Base-by-base conservation (phyloP, 2,888 invertebrate genomes). In the Polymixis flavicincta region DNA sequence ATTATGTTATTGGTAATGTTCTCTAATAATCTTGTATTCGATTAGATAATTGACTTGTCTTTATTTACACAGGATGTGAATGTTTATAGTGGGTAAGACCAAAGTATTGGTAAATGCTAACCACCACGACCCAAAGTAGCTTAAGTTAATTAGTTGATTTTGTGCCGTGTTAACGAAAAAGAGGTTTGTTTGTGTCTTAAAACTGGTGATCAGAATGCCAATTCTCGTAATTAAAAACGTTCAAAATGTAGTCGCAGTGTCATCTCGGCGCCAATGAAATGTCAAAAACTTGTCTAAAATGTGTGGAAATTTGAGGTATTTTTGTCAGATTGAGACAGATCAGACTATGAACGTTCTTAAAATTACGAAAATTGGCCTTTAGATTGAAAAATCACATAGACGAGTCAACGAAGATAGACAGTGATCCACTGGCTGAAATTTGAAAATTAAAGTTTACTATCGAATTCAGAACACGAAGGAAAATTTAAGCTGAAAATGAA, bases 31-130 rank as follows among this genome's bases (percentile, higher is more conserved):
- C 64, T 74, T 75, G 75, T 71, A 63, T 71, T 75, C 17, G 57
- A 79, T 77, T 78, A 59, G 48, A 74, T 84, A 75, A 74, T 84
- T 78, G 59, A 74, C 37, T 76, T 75, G 66, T 69, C 37, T 83
- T 42, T 83, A 32, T 59, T 54, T 69, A 65, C 37, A 55, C 57
- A 76, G 69, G 82, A 79, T 66, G 65, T 61, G 19, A 59, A 78
- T 69, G 59, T 77, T 17, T 60, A n/a, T 63, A 50, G 50, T 60
- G 25, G 54, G 80, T 42, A 64, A 48, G 59, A 65, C 75, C 48
- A 32, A 60, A 57, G 71, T 71, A 32, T 70, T 65, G 17, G 45
- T 66, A 14, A 64, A 54, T 69, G 48, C 17, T 57, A 45, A 67
- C 25, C 8, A 19, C 5, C 32, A 9, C 42, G 3, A 57, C 2